Evolutionary conservation across 1,140 invertebrate species (phyloP), one percentile per base, ranked within the genome.

Genomic region (Drosophila cardini): DNA sequence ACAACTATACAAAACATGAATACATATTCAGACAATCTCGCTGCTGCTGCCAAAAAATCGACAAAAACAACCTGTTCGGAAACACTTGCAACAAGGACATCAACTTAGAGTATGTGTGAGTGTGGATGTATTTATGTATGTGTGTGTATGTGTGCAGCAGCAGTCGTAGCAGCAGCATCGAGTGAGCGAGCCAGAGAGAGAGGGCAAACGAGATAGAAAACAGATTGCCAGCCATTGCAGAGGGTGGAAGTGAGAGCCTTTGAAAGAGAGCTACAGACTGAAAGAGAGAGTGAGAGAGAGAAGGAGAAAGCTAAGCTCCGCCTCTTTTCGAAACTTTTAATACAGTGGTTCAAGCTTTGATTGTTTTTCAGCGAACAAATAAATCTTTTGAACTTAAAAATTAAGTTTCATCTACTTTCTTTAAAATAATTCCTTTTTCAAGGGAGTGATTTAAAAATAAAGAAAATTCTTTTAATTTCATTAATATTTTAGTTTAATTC

Each of bases 1-100:
- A 38, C 45, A 52, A 70, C 48, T 40, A 76, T 72, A 85, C 74
- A 74, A 80, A 84, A 76, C 78, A 76, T 75, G 77, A 81, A 65
- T 80, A 87, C 80, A 87, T 89, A 87, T 87, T 87, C 84, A 80
- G 67, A 87, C 80, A 84, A 87, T 89, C 76, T 72, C 84, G 83
- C 76, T 79, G 78, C 36, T 69, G 69, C 83, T 87, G 84, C 84
- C 81, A 87, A 87, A 90, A 91, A 90, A 90, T 90, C 89, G 84
- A 90, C 89, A 90, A 90, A 90, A 90, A 90, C 89, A 90, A 90
- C 89, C 89, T 90, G 89, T 91, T 90, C 84, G 84, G 85, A 89
- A 90, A 90, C 89, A 90, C 89, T 90, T 90, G 89, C 89, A 90
- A 70, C 81, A 90, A 90, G 84, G 84, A 87, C 67, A 80, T 87